Percentiles rank a stretch among this genome's conserved stretches.
Evolutionary conservation across 1,140 invertebrate genomes (phyloP).

Genomic region (Drosophila guanche): DNA sequence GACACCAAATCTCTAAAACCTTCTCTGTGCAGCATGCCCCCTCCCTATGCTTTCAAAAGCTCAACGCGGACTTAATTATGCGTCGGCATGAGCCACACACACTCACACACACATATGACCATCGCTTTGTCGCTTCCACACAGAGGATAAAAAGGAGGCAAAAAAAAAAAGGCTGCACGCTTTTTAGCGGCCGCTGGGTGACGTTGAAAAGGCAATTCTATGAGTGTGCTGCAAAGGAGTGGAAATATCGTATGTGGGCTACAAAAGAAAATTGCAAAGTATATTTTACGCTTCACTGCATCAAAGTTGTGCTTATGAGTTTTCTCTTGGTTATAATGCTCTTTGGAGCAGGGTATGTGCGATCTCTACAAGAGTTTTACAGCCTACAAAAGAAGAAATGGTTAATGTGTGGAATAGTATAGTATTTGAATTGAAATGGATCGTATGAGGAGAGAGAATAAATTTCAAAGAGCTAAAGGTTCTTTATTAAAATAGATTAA

Average conservation of each 20-base stretch:
- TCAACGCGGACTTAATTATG: conserved; percentile 65
- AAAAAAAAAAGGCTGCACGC: conserved; percentile 28
- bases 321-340: conserved; percentile 33
- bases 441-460: too few relatives aligned
- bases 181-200: conserved; percentile 33
- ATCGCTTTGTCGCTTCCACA: conserved; percentile 27
- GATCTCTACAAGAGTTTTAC: not conserved
- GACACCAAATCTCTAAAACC: conserved; percentile 25
- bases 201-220: conserved; percentile 50
- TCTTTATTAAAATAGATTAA: too few relatives aligned
- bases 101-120: conserved; percentile 30
- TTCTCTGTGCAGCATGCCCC: not conserved
- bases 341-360: not conserved
- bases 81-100: conserved; percentile 51
- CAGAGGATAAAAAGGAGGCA: conserved; percentile 1
- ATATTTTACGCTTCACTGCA: conserved; percentile 56
- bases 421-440: too few relatives aligned
- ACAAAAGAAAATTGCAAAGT: conserved; percentile 59
- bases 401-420: too few relatives aligned
- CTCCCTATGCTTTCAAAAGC: conserved; percentile 66
- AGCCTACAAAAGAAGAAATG: too few relatives aligned
- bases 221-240: conserved; percentile 12
- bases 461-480: too few relatives aligned
- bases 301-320: conserved; percentile 63
- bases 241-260: conserved; percentile 30